Evolutionary conservation across 1,140 invertebrate species (phyloP).

Genomic region (Aphelinus certus): DNA sequence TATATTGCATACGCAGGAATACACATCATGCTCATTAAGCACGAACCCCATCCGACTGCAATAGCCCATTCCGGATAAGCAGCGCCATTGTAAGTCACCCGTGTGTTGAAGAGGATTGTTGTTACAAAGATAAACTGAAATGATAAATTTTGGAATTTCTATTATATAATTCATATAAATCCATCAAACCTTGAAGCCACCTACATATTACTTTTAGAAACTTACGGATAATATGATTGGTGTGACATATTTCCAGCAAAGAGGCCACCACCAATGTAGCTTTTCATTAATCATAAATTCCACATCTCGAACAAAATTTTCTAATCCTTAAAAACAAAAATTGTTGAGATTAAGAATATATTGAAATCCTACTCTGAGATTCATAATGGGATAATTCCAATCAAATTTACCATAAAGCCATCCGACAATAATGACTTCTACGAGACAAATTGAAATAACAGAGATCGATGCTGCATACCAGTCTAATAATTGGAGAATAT

Average conservation of each 20-base stretch:
- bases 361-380: background rate
- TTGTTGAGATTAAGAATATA: background rate
- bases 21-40: conserved; percentile 68
- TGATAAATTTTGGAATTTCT: too few species aligned
- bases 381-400: conserved; percentile 15
- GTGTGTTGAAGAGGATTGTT: conserved; percentile 68
- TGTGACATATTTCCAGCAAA: conserved; percentile 82
- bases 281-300: conserved; percentile 81
- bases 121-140: conserved; percentile 71
- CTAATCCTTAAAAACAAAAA: conserved; percentile 60
- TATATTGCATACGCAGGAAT: conserved; percentile 71
- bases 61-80: conserved; percentile 73
- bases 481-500: conserved; percentile 88
- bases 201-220: too few species aligned
- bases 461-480: conserved; percentile 86
- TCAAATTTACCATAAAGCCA: conserved; percentile 77
- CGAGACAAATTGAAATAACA: conserved; percentile 76
- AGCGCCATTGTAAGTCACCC: conserved; percentile 68
- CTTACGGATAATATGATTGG: conserved; percentile 81
- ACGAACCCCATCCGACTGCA: conserved; percentile 72
- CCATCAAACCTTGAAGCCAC: too few species aligned
- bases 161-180: too few species aligned
- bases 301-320: conserved; percentile 77
- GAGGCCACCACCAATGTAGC: conserved; percentile 76
- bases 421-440: conserved; percentile 76